Percentiles rank a stretch among this genome's conserved stretches.
phyloP scores from a whole-genome alignment of 2,888 invertebrate genomes.

The Oxytorus armatus region DNA sequence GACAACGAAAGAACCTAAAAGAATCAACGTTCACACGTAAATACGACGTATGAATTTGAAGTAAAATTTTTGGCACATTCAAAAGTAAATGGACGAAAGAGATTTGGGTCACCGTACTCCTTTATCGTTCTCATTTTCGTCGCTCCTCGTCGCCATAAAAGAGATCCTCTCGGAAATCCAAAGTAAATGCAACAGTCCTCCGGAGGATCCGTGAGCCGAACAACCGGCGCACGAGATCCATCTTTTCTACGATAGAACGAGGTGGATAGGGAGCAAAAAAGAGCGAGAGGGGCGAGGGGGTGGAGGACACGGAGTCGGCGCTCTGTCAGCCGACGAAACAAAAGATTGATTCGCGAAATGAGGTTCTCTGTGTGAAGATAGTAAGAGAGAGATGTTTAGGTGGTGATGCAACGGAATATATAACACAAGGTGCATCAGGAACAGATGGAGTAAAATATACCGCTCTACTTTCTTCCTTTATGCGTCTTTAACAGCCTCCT shows the following conservation, averaged over 20 bases:
- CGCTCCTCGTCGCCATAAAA: slow-evolving; percentile 12
- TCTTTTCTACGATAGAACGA: slow-evolving; percentile 11
- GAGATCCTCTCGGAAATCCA: slow-evolving; percentile 5
- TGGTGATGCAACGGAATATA: not conserved
- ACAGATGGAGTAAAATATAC: slow-evolving; percentile 9
- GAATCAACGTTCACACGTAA: too few relatives aligned
- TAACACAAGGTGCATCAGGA: slow-evolving; percentile 14
- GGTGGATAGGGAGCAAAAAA: slow-evolving; percentile 5
- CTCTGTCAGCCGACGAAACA: slow-evolving; percentile 48
- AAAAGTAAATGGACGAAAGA: not conserved
- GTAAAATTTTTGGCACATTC: too few relatives aligned
- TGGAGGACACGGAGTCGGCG: too few relatives aligned
- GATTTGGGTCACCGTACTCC: not conserved
- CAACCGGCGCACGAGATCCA: slow-evolving; percentile 19
- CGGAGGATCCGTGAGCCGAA: not conserved
- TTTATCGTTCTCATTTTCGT: slow-evolving; percentile 12
- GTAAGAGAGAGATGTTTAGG: not conserved
- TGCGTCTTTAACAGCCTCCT: not conserved
- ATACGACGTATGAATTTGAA: not conserved
- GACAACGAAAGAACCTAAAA: too few relatives aligned
- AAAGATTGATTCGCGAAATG: slow-evolving; percentile 64
- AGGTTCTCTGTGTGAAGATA: slow-evolving; percentile 25
- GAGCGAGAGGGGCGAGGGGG: too few relatives aligned
- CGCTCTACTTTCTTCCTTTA: not conserved
- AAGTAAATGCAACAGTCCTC: slow-evolving; percentile 6